Evolutionary conservation across 1,140 invertebrate genomes (phyloP).

Genomic region (Dreissena rostriformis): DNA sequence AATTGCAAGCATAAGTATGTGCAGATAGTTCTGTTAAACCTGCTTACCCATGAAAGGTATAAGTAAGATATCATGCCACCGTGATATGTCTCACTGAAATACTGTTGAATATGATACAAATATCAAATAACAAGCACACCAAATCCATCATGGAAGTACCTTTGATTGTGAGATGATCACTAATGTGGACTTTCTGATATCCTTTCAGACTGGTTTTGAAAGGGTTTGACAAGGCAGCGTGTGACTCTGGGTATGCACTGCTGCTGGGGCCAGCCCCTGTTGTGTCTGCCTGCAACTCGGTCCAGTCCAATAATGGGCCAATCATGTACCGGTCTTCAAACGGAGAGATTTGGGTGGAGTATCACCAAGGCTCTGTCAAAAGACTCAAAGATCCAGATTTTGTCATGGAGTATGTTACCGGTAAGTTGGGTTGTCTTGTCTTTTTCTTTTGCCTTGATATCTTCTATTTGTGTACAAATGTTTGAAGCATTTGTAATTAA

Average conservation of each 20-base stretch:
- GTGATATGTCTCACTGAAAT: too few relatives aligned
- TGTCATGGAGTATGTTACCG: slow-evolving; percentile 53
- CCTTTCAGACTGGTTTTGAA: slow-evolving; percentile 25
- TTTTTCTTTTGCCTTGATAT: background rate
- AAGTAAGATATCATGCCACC: too few relatives aligned
- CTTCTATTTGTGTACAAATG: too few relatives aligned
- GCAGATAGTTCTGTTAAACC: too few relatives aligned
- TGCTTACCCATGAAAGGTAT: too few relatives aligned
- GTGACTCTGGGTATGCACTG: slow-evolving; percentile 42
- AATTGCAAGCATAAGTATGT: too few relatives aligned
- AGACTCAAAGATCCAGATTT: slow-evolving; percentile 41
- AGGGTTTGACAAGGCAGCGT: slow-evolving; percentile 14
- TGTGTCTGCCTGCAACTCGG: slow-evolving; percentile 25
- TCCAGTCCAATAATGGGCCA: background rate
- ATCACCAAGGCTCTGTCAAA: background rate
- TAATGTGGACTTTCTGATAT: too few relatives aligned
- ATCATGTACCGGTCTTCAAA: slow-evolving; percentile 29
- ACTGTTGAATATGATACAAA: too few relatives aligned
- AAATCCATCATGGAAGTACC: too few relatives aligned
- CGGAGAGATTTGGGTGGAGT: slow-evolving; percentile 43
- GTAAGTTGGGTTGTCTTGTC: slow-evolving; percentile 39
- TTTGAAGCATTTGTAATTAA: too few relatives aligned
- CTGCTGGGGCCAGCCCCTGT: slow-evolving; percentile 35
- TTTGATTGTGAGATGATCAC: too few relatives aligned
- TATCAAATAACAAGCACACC: too few relatives aligned